phyloP scores from a whole-genome alignment of 2,888 invertebrate species.

The Conops quadrifasciatus region DNA sequence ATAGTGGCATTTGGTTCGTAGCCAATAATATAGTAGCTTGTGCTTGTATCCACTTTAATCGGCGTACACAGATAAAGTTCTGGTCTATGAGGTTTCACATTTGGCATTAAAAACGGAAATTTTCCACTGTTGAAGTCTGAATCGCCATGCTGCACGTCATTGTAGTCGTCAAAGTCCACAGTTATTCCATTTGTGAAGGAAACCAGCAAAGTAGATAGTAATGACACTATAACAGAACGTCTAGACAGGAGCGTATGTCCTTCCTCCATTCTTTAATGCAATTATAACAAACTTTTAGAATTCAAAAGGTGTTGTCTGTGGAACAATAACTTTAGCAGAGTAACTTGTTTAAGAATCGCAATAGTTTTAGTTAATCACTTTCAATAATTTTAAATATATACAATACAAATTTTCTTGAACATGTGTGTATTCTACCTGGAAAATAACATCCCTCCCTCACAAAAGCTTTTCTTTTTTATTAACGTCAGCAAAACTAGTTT shows the following conservation, averaged over 20 bases:
- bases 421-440: no score
- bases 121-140: conserved; percentile 54
- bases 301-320: no score
- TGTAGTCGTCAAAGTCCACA: conserved; percentile 17
- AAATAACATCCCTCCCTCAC: no score
- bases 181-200: conserved; percentile 20
- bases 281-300: no score
- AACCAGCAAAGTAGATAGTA: background rate
- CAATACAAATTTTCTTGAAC: no score
- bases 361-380: no score
- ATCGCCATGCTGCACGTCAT: conserved; percentile 8
- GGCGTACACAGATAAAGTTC: conserved; percentile 93
- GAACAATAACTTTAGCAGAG: no score
- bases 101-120: conserved; percentile 83
- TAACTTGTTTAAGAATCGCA: no score
- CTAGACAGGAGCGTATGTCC: background rate
- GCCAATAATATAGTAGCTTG: conserved; percentile 86
- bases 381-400: no score
- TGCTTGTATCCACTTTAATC: conserved; percentile 79
- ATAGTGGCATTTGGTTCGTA: conserved; percentile 92
- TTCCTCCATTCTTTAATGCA: no score
- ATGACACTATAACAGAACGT: background rate
- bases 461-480: no score
- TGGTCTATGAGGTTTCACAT: conserved; percentile 80
- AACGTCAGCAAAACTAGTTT: no score